Evolutionary conservation across 2,113 vertebrate genomes (phyloP), one percentile per base, ranked within the genome.

Genomic region (Calyptommatus sinebrachiatus): DNA sequence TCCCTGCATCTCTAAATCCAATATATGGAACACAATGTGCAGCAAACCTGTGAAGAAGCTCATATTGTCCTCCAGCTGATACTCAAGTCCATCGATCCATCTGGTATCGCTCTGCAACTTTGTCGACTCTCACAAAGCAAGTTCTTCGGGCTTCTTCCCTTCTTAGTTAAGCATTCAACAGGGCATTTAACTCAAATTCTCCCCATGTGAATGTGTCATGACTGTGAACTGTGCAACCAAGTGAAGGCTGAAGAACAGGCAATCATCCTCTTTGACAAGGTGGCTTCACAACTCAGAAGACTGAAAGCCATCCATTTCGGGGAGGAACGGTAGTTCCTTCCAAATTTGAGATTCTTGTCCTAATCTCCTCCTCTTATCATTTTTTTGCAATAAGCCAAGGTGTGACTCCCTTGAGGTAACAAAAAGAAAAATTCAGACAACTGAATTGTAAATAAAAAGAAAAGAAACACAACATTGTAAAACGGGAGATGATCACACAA

Each of bases 311-410:
- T 92, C 91, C 90, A 89, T 88, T 92, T 90, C 93, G 89, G 92
- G 92, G 84, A 84, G 81, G 88, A 83, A 92, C 90, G 76, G 92
- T 92, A 92, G 87, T 90, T 90, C 88, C 95, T 92, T 93, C 82
- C 94, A 96, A 96, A 96, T 95, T 93, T 94, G 96, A 96, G 91
- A 94, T 87, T 90, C 87, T 79, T 81, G 84, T 88, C 85, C 71
- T 70, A 86, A 81, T 87, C 85, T 93, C 85, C 88, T 87, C 83
- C 82, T 92, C 85, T 81, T 91, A 95, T 95, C 91, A 95, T 93
- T 94, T 95, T 95, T 97, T 97, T 95, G 98, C 98, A 93, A 99
- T 97, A 93, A 99, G 96, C 98, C 98, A 99, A 29, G 98, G 98
- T 63, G 98, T 99, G 91, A 99, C 97, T 94, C 98, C 98, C 98